phyloP scores from a whole-genome alignment of 2,797 vertebrate genomes.

The Karalla daura region DNA sequence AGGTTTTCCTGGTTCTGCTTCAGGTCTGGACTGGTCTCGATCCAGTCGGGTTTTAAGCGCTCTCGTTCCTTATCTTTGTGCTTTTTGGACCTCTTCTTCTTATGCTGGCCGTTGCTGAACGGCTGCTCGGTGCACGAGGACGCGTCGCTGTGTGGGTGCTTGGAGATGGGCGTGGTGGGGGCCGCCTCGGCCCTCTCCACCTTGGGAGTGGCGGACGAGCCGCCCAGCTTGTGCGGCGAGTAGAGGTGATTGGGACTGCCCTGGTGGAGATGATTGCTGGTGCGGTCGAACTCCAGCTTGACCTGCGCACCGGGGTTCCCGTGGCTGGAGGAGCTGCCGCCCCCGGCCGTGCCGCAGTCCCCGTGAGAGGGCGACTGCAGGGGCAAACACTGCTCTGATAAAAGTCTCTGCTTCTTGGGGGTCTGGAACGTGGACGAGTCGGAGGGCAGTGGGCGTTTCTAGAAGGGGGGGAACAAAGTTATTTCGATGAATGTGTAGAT shows the following conservation, averaged over 20 bases:
- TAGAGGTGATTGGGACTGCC: constrained; percentile 74
- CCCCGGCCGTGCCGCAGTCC: constrained; percentile 63
- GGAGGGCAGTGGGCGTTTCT: constrained; percentile 85
- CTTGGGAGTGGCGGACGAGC: constrained; percentile 64
- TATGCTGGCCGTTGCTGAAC: constrained; percentile 78
- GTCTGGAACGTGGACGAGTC: constrained; percentile 77
- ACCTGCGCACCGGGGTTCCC: constrained; percentile 63
- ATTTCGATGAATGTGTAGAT: no score
- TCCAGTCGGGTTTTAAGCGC: constrained; percentile 82
- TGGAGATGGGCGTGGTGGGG: constrained; percentile 47
- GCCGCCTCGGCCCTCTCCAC: constrained; percentile 62
- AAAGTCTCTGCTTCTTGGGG: constrained; percentile 84
- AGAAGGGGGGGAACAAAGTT: constrained; percentile 11
- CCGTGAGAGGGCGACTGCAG: constrained; percentile 73
- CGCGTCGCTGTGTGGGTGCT: constrained; percentile 58
- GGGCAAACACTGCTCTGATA: constrained; percentile 75
- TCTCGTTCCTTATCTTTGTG: constrained; percentile 87
- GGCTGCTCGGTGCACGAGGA: constrained; percentile 75
- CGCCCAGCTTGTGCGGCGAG: constrained; percentile 73
- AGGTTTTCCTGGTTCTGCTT: constrained; percentile 80
- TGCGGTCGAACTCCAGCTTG: constrained; percentile 77
- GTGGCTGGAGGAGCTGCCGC: constrained; percentile 61
- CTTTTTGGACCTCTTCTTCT: constrained; percentile 86
- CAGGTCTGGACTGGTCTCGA: constrained; percentile 81
- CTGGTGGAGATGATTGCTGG: constrained; percentile 64